Percentiles rank a stretch among this genome's conserved stretches.
phyloP scores from a whole-genome alignment of 2,113 vertebrate species.

The Megatriorchis doriae region DNA sequence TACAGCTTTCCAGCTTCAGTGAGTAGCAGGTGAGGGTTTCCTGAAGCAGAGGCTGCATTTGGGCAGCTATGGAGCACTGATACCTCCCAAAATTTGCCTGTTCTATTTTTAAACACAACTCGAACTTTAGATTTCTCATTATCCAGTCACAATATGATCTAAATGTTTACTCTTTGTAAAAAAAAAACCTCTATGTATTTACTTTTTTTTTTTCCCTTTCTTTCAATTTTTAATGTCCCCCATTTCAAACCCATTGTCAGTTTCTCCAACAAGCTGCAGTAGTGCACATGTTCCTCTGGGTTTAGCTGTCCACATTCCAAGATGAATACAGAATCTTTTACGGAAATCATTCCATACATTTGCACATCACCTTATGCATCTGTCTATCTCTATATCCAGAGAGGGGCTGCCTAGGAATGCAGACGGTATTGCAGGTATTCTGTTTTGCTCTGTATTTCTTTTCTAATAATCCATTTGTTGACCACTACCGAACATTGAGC shows the following conservation, averaged over 20 bases:
- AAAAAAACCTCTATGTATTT: not conserved
- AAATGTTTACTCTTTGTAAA: not conserved
- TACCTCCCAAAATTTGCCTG: not conserved
- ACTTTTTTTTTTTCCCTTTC: not conserved
- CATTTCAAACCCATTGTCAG: not conserved
- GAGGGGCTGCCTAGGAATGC: not conserved
- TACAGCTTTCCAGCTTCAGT: not conserved
- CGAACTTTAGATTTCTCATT: not conserved
- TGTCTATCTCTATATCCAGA: not conserved
- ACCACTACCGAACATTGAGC: not conserved
- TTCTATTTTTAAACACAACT: not conserved
- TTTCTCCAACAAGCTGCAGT: not conserved
- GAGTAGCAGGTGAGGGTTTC: not conserved
- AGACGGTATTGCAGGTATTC: not conserved
- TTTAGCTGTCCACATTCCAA: not conserved
- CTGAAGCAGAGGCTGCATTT: not conserved
- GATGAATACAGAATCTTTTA: not conserved
- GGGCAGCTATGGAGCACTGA: not conserved
- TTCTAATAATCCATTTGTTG: not conserved
- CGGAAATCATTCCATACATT: not conserved
- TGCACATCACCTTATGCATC: not conserved
- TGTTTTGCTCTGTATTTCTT: not conserved
- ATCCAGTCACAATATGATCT: not conserved
- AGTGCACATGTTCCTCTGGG: not conserved
- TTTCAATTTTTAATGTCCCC: not conserved